Evolutionary conservation across 2,888 invertebrate species (phyloP), one percentile per base, ranked within the genome.

Genomic region (Parnassius mnemosyne): DNA sequence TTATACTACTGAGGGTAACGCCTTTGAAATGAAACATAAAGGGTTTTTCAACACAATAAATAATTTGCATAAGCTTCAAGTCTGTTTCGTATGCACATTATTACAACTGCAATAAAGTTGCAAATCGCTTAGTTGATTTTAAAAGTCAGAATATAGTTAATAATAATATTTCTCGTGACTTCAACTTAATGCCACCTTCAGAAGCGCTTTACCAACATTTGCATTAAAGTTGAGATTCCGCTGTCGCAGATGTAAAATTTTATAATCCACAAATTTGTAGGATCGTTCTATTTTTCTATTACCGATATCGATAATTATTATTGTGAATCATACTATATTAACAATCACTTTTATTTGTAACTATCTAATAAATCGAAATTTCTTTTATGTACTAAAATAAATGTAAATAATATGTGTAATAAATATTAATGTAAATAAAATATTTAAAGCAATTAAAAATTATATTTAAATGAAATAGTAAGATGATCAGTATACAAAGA

Each of bases 191-290:
- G 54, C 60, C 59, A 59, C 47, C 59, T 63, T 61, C 61, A 52
- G 65, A 66, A 60, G 41, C 60, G 58, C 59, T 68, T 65, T 63
- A 61, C 64, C 56, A 68, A 66, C 65, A 64, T 73, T 71, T 67
- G 66, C 67, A 66, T 68, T 67, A 68, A 68, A 69, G 71, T 70
- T 68, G 66, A 69, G 68, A 70, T 66, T 70, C 67, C 61, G 60
- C 57, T 62, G 56, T 46, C 60, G 49, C 46, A 56, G 62, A 62
- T 59, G 60, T 53, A 66, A 62, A 65, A 66, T 71, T 71, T 71
- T 71, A 69, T 70, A 71, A 72, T 71, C 69, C 64, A 67, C 57
- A 60, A 62, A 66, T 67, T 63, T 47, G 1, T 66, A 69, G 70
- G 50, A 56, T 12, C 43, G 56, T 43, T 9, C 34, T 10, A 3